Base-by-base conservation (phyloP, 2,888 invertebrate species). In the Rhaphigaster nebulosa region DNA sequence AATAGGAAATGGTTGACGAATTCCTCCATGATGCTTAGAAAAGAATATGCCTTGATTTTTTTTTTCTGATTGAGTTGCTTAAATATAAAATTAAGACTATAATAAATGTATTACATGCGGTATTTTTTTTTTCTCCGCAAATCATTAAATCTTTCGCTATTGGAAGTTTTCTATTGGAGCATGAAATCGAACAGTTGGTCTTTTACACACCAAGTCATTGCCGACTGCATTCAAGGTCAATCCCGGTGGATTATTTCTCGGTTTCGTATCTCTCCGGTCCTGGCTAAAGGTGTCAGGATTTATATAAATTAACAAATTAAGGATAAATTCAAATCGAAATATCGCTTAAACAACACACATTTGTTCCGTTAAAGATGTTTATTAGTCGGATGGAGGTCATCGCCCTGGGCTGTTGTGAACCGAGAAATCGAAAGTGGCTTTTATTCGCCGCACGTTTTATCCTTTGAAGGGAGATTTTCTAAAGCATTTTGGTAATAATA, bases 161-260 rank as follows among this genome's bases (percentile, higher is more conserved):
- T 20, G 20, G 34, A 76, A 26, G 70, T 76, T 34, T 65, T 65
- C 65, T 80, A 80, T 45, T 84, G 84, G 41, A 84, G 84, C 84
- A 50, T 84, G 45, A 84, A 84, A 84, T 84, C 84, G 84, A 84
- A 84, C 84, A 84, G 84, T 84, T 84, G 84, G 84, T 50, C 45
- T 41, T 84, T 84, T 84, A 41, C 45, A 84, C 84, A 45, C 45
- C 84, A 50, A 50, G 84, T 84, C 84, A 84, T 84, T 84, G 45
- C 45, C 84, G 84, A 45, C 84, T 45, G 84, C 84, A 84, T 84
- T 50, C 84, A 84, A 84, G 84, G 84, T 84, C 84, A 84, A 84
- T 84, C 12, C 84, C 20, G n/a, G 45, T n/a, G 84, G n/a, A 45
- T 84, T 84, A 84, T 84, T 84, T 50, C 84, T 50, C 41, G 45